Conservation (phyloP, 2,113 vertebrate genomes). For the Philantomba maxwellii region DNA sequence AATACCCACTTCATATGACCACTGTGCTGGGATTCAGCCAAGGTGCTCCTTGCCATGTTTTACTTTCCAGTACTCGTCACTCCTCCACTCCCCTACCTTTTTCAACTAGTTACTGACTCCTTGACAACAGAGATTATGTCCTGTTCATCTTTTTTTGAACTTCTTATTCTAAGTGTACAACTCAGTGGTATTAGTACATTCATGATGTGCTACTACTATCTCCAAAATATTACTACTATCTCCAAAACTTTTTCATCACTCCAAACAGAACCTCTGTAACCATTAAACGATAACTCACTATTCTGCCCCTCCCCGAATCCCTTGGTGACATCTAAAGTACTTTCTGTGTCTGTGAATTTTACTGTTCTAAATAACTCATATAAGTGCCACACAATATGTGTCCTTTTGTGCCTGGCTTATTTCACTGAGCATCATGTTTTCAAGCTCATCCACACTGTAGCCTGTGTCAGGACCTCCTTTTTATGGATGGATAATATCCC, state of each 20-base stretch:
- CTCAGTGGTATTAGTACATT: not conserved
- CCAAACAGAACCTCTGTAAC: not conserved
- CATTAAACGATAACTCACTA: not conserved
- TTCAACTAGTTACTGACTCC: not conserved
- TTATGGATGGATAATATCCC: not conserved
- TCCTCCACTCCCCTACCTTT: not conserved
- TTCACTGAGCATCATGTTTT: not conserved
- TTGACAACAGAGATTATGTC: not conserved
- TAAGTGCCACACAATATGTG: not conserved
- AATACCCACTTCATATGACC: not conserved
- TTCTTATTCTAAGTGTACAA: not conserved
- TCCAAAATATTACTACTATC: not conserved
- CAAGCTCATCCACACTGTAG: not conserved
- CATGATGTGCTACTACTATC: not conserved
- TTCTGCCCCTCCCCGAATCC: no score
- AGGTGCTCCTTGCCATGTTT: not conserved
- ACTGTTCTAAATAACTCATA: not conserved
- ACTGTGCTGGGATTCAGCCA: not conserved
- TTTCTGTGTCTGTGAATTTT: not conserved
- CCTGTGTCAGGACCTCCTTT: not conserved
- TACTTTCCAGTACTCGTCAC: not conserved
- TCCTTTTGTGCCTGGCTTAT: not conserved
- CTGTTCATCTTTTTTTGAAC: not conserved
- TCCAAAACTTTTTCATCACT: not conserved
- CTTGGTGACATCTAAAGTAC: not conserved